Evolutionary conservation across 2,888 invertebrate genomes (phyloP).

Genomic region (Caradrina kadenii): DNA sequence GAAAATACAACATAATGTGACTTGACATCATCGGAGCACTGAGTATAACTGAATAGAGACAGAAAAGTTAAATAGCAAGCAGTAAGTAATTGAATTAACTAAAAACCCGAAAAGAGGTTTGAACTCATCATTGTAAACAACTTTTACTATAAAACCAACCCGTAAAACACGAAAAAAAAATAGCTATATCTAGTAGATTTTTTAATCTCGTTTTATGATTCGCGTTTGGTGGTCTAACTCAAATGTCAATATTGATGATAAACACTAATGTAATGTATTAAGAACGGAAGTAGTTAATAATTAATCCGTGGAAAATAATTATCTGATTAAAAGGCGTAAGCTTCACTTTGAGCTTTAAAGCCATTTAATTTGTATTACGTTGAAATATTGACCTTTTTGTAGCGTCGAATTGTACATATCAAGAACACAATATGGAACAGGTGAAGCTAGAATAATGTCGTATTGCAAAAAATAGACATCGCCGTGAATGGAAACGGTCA

Average conservation of each 20-base stretch:
- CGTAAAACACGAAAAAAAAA: not conserved
- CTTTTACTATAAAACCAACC: not conserved
- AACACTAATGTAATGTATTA: conserved; percentile 28
- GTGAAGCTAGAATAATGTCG: not conserved
- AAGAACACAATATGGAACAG: not conserved
- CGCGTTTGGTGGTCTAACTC: not conserved
- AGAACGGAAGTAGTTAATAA: conserved; percentile 47
- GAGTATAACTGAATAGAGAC: not conserved
- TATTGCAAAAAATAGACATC: conserved; percentile 21
- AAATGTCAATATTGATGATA: conserved; percentile 6
- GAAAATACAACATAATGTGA: conserved; percentile 17
- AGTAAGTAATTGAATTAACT: not conserved
- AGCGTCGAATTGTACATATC: not conserved
- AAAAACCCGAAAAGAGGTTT: not conserved
- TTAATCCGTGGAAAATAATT: conserved; percentile 7
- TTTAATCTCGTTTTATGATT: not conserved
- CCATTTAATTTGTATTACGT: not conserved
- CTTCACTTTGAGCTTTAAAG: not conserved
- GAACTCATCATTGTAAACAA: not conserved
- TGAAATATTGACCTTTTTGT: not conserved
- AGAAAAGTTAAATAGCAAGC: not conserved
- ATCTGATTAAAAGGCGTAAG: conserved; percentile 7
- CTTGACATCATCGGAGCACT: conserved; percentile 21
- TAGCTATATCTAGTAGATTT: no score
- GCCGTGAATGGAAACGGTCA: conserved; percentile 27